Evolutionary conservation across 2,888 invertebrate species (phyloP).

Genomic region (Alloplasta piceator): DNA sequence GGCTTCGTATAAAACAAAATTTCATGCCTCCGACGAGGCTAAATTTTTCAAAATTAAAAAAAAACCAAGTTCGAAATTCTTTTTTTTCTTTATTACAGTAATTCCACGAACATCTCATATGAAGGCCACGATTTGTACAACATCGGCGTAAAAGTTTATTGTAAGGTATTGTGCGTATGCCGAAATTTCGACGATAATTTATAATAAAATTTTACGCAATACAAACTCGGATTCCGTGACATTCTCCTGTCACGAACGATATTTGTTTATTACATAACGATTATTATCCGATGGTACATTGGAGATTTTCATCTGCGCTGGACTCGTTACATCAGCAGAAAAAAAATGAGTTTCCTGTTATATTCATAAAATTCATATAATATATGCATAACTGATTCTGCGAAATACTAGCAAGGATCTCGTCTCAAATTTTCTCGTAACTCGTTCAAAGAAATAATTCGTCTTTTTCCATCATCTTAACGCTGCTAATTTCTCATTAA

Average conservation of each 20-base stretch:
- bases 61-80: slow-evolving; percentile 49
- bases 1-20: slow-evolving; percentile 28
- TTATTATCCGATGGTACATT: slow-evolving; percentile 15
- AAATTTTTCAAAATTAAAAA: too few relatives aligned
- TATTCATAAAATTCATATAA: too few relatives aligned
- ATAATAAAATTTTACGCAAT: slow-evolving; percentile 77
- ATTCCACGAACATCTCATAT: slow-evolving; percentile 71
- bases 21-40: slow-evolving; percentile 25
- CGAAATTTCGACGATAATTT: slow-evolving; percentile 67
- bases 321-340: slow-evolving; percentile 40
- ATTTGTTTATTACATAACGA: slow-evolving; percentile 27
- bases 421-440: too few relatives aligned
- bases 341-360: slow-evolving; percentile 23
- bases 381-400: too few relatives aligned
- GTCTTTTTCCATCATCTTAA: too few relatives aligned
- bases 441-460: too few relatives aligned
- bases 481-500: too few relatives aligned
- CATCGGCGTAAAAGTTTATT: slow-evolving; percentile 77
- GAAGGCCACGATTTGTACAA: slow-evolving; percentile 75
- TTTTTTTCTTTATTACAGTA: slow-evolving; percentile 78
- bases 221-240: slow-evolving; percentile 48
- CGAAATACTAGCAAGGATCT: too few relatives aligned
- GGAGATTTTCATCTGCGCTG: slow-evolving; percentile 20
- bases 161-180: slow-evolving; percentile 72
- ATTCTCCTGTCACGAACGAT: slow-evolving; percentile 29